phyloP scores from a whole-genome alignment of 2,113 vertebrate genomes.

The Pogona vitticeps region DNA sequence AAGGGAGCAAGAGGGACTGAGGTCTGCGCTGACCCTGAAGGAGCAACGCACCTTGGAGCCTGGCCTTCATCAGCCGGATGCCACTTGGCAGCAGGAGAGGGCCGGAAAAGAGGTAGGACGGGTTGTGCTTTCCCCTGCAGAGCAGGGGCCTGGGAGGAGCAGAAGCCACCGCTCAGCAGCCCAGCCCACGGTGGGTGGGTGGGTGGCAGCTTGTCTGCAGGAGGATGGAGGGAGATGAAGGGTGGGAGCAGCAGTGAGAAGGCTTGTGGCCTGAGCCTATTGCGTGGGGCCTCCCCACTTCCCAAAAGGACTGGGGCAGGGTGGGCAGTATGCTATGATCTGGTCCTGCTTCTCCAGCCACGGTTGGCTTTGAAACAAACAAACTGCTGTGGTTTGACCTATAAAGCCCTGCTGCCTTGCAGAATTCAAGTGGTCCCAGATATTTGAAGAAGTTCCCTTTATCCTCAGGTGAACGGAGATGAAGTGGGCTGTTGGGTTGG shows the following conservation, averaged over 20 bases:
- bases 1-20: constrained; percentile 14
- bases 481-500: too few species aligned
- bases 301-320: background rate
- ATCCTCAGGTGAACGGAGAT: too few species aligned
- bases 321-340: background rate
- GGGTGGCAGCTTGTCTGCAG: background rate
- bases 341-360: too few species aligned
- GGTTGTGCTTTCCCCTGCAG: background rate
- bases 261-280: background rate
- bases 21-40: constrained; percentile 23
- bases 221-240: background rate
- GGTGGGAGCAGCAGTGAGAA: background rate
- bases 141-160: too few species aligned
- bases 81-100: constrained; percentile 57
- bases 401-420: too few species aligned
- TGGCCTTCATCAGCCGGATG: constrained; percentile 40
- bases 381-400: too few species aligned
- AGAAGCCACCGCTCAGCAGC: too few species aligned
- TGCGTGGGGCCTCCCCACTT: too few species aligned
- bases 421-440: too few species aligned
- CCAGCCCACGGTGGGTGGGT: too few species aligned
- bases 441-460: too few species aligned
- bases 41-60: constrained; percentile 32
- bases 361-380: too few species aligned
- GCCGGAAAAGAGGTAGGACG: constrained; percentile 53